These are phyloP conservation scores for Takifugu rubripes DNA, from an alignment of 2,797 vertebrate species.

Conservation along the genomic window DNA sequence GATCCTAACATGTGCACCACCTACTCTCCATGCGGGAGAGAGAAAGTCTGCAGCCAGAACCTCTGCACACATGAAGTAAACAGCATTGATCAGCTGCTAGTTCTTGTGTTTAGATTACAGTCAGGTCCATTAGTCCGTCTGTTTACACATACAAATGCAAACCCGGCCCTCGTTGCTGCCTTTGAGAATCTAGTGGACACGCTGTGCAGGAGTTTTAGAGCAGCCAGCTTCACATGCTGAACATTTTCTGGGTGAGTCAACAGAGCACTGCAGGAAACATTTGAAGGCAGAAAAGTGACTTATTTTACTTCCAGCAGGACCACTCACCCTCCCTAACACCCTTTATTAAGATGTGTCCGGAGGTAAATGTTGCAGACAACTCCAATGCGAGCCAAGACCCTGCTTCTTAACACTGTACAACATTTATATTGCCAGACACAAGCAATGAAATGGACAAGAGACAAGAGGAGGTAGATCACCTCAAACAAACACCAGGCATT, in stretches of 20 bases:
- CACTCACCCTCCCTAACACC: neutral
- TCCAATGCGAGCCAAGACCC: constrained; percentile 5
- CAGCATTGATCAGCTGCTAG: constrained; percentile 61
- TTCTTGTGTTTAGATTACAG: constrained; percentile 66
- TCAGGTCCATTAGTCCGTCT: constrained; percentile 64
- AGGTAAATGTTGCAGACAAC: neutral
- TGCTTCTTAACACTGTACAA: neutral
- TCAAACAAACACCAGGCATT: constrained; percentile 25
- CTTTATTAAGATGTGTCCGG: neutral
- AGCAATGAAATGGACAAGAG: constrained; percentile 1
- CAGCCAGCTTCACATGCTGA: constrained; percentile 37
- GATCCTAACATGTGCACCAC: constrained; percentile 18
- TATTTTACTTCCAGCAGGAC: neutral
- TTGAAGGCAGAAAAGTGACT: constrained; percentile 5
- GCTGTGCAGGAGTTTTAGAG: constrained; percentile 26
- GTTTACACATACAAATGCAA: constrained; percentile 52
- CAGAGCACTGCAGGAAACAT: constrained; percentile 12
- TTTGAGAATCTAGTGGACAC: constrained; percentile 56
- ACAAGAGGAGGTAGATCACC: constrained; percentile 17
- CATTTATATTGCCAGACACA: neutral
- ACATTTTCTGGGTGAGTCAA: no score
- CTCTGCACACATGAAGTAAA: constrained; percentile 45
- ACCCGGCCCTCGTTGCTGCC: constrained; percentile 33
- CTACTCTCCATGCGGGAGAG: neutral
- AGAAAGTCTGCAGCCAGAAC: constrained; percentile 8